Conservation (phyloP, 2,113 vertebrate genomes). For the Astatoreochromis straeleni region DNA sequence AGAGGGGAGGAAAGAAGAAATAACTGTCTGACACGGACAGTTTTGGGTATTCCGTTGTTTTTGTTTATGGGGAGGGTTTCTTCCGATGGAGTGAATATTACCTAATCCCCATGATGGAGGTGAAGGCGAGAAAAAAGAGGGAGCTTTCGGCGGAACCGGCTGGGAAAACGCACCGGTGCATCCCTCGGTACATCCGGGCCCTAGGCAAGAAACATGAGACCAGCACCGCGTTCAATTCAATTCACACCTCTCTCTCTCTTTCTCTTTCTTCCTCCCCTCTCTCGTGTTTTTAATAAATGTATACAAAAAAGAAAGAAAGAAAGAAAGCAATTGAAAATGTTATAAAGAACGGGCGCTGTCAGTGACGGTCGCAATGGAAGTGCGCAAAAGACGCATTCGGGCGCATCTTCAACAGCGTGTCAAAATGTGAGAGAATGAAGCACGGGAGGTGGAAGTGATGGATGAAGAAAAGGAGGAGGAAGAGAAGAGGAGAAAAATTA, state of each 20-base stretch:
- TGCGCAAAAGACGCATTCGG: conserved; percentile 71
- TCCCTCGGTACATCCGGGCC: conserved; percentile 73
- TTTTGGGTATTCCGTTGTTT: conserved; percentile 59
- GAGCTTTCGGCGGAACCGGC: conserved; percentile 67
- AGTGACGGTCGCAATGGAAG: conserved; percentile 57
- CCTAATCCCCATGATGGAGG: conserved; percentile 73
- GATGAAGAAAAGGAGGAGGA: conserved; percentile 36
- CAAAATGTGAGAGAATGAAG: conserved; percentile 55
- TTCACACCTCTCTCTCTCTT: conserved; percentile 52
- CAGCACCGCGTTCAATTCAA: conserved; percentile 62
- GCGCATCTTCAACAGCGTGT: conserved; percentile 67
- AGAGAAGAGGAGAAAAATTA: conserved; percentile 39
- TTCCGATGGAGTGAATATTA: conserved; percentile 69
- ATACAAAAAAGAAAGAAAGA: background rate
- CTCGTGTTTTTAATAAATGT: background rate
- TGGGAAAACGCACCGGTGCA: conserved; percentile 68
- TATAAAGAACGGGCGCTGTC: conserved; percentile 54
- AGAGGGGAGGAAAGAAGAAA: background rate
- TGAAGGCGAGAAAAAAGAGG: conserved; percentile 65
- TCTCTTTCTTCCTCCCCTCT: background rate
- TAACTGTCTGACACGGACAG: conserved; percentile 61
- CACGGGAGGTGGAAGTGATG: conserved; percentile 36
- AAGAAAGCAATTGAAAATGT: conserved; percentile 22
- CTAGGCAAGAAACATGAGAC: conserved; percentile 65
- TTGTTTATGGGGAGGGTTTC: conserved; percentile 51